These are phyloP conservation scores for Maniola jurtina DNA, from an alignment of 1,140 invertebrate species.

Conservation along the genomic window DNA sequence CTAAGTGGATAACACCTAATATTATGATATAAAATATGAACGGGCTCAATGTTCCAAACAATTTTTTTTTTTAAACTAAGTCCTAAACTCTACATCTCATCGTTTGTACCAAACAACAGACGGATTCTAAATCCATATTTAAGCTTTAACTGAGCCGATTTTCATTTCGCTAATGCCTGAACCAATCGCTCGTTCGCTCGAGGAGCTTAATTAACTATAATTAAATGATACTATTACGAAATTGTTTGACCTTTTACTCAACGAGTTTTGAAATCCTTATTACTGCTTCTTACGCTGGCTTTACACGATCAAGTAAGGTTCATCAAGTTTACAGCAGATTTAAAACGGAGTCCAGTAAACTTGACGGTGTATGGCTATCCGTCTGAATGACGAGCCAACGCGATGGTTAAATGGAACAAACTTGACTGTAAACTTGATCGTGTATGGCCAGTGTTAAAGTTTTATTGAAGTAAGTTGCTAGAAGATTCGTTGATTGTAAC, in stretches of 20 bases:
- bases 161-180: conserved; percentile 51
- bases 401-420: too few relatives aligned
- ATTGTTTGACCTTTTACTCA: conserved; percentile 1
- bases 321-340: too few relatives aligned
- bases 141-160: conserved; percentile 50
- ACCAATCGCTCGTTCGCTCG: conserved; percentile 35
- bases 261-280: conserved; percentile 1
- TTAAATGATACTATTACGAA: conserved; percentile 9
- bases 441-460: too few relatives aligned
- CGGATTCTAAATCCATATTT: conserved; percentile 44
- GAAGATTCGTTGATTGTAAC: too few relatives aligned
- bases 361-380: too few relatives aligned
- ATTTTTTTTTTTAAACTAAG: not conserved
- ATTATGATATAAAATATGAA: too few relatives aligned
- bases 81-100: conserved; percentile 19
- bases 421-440: too few relatives aligned
- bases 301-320: too few relatives aligned
- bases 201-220: conserved; percentile 28
- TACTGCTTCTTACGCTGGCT: not conserved
- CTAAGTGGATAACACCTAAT: too few relatives aligned
- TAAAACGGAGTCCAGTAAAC: too few relatives aligned
- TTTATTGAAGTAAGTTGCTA: too few relatives aligned
- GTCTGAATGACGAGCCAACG: too few relatives aligned
- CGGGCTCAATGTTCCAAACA: not conserved
- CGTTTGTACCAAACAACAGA: conserved; percentile 21